phyloP scores from a whole-genome alignment of 2,888 invertebrate genomes.

The Pardosa pseudoannulata region DNA sequence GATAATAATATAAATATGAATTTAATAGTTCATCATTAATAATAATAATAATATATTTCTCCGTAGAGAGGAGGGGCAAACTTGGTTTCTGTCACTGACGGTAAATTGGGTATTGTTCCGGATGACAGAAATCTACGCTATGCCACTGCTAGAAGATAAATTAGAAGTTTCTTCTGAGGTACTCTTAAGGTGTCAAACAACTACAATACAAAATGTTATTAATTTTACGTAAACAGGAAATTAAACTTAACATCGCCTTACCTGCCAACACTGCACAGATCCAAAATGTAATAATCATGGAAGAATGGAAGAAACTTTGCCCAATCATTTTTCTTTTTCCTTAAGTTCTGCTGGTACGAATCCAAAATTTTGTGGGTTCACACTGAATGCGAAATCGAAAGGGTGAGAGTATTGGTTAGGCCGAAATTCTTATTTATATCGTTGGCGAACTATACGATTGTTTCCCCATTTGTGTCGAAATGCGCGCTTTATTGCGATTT shows the following conservation, averaged over 20 bases:
- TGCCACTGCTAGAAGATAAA: too few relatives aligned
- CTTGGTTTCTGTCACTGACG: too few relatives aligned
- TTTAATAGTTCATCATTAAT: too few relatives aligned
- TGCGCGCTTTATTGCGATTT: neutral
- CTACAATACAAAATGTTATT: too few relatives aligned
- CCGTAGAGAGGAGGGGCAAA: too few relatives aligned
- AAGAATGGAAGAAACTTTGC: neutral
- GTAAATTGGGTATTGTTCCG: too few relatives aligned
- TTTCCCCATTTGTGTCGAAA: neutral
- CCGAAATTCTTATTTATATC: neutral
- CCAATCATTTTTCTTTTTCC: neutral
- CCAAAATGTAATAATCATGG: neutral
- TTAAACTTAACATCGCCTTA: neutral
- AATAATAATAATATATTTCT: too few relatives aligned
- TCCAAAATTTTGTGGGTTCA: neutral
- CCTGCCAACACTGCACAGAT: neutral
- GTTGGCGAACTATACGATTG: neutral
- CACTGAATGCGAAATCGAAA: neutral
- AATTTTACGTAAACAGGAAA: too few relatives aligned
- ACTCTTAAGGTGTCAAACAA: too few relatives aligned
- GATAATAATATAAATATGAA: too few relatives aligned
- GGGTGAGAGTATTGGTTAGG: neutral
- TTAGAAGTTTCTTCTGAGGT: too few relatives aligned
- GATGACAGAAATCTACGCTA: too few relatives aligned
- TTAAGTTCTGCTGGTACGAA: neutral